Percentiles rank a stretch among this genome's conserved stretches.
phyloP scores from a whole-genome alignment of 2,888 invertebrate species.

The Pterostichus niger region DNA sequence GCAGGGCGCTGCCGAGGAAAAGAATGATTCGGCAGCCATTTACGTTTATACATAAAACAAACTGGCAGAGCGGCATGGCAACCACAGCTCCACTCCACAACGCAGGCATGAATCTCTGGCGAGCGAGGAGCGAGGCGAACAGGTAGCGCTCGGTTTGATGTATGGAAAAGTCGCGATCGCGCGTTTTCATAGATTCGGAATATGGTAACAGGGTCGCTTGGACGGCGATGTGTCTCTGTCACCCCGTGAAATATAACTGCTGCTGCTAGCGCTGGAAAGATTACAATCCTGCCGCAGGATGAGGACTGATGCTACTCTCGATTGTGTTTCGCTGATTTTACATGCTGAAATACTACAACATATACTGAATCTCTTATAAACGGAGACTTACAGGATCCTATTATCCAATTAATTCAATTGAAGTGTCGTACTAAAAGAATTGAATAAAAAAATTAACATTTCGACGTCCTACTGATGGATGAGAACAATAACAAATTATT shows the following conservation, averaged over 20 bases:
- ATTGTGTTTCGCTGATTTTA: too few species aligned
- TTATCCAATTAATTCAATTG: too few species aligned
- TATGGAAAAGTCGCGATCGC: constrained; percentile 62
- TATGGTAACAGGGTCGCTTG: constrained; percentile 57
- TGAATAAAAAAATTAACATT: too few species aligned
- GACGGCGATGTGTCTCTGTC: constrained; percentile 66
- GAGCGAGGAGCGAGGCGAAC: neutral
- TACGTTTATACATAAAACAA: constrained; percentile 53
- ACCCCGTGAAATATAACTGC: constrained; percentile 75
- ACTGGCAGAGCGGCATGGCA: constrained; percentile 23
- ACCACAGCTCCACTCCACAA: too few species aligned
- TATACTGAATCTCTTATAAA: too few species aligned
- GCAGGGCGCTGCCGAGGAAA: constrained; percentile 32
- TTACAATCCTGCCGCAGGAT: constrained; percentile 73
- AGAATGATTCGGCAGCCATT: constrained; percentile 54
- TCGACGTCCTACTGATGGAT: too few species aligned
- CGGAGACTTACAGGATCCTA: too few species aligned
- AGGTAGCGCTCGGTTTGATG: constrained; percentile 51
- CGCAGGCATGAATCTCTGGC: constrained; percentile 27
- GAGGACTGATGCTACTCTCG: too few species aligned
- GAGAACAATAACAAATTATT: too few species aligned
- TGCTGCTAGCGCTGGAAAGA: constrained; percentile 71
- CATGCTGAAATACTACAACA: too few species aligned
- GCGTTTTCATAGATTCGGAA: constrained; percentile 62
- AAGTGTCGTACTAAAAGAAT: too few species aligned